These are phyloP conservation scores for Plutella xylostella DNA, from an alignment of 2,888 invertebrate species.

Conservation along the genomic window DNA sequence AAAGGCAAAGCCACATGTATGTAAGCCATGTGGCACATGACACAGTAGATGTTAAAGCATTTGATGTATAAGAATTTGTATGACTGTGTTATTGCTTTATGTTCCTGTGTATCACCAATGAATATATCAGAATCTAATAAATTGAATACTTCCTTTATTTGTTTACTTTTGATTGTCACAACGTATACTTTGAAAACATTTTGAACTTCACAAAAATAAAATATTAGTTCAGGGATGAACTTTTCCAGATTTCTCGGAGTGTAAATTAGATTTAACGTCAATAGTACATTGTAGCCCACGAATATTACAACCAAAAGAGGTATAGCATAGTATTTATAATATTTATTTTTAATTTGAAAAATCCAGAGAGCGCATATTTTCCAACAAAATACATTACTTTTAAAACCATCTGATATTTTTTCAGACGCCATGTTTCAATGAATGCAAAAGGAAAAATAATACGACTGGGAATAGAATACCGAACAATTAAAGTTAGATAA, in stretches of 20 bases:
- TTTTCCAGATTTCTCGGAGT: constrained; percentile 40
- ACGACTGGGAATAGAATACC: too few species aligned
- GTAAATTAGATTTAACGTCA: constrained; percentile 38
- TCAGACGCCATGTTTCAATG: constrained; percentile 18
- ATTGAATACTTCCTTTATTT: constrained; percentile 32
- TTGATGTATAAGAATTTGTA: constrained; percentile 25
- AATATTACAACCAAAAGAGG: constrained; percentile 30
- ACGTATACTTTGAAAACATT: constrained; percentile 38
- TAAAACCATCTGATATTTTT: constrained; percentile 21
- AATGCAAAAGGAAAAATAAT: too few species aligned
- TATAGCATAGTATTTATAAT: constrained; percentile 37
- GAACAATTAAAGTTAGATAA: too few species aligned
- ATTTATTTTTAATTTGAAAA: constrained; percentile 25
- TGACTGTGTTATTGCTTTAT: constrained; percentile 26
- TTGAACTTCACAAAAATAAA: constrained; percentile 38
- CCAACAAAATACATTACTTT: constrained; percentile 29
- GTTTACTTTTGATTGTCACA: constrained; percentile 31
- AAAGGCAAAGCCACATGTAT: constrained; percentile 30
- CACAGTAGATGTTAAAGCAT: constrained; percentile 26
- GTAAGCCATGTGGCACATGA: constrained; percentile 26
- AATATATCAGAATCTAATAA: constrained; percentile 38
- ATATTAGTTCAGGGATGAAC: constrained; percentile 41
- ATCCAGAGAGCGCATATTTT: constrained; percentile 44
- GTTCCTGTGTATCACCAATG: constrained; percentile 27
- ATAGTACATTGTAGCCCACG: constrained; percentile 32